These are phyloP conservation scores for Scrobipalpa atriplicella DNA, from an alignment of 2,888 invertebrate genomes.

Conservation along the genomic window DNA sequence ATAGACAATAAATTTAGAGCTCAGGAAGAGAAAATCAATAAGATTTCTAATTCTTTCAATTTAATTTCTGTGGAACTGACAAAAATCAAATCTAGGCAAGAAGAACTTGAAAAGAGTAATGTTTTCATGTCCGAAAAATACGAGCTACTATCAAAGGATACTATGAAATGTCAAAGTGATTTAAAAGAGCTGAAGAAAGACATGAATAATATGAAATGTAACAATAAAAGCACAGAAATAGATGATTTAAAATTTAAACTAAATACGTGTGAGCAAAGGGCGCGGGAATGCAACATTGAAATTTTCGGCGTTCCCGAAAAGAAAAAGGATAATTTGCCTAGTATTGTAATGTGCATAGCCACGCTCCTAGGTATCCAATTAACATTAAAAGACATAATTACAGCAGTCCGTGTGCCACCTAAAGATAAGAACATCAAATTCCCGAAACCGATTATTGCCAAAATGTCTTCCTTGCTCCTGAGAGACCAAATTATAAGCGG, in stretches of 20 bases:
- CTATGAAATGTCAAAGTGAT: not conserved
- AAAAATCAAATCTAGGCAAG: not conserved
- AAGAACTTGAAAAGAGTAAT: not conserved
- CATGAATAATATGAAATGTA: not conserved
- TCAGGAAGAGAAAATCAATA: not conserved
- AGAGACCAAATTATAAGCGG: constrained; percentile 8
- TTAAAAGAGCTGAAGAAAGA: not conserved
- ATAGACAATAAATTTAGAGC: not conserved
- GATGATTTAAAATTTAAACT: not conserved
- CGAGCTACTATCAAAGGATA: not conserved
- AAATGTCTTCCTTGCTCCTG: not conserved
- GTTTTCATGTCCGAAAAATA: not conserved
- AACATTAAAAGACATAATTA: not conserved
- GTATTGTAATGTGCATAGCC: not conserved
- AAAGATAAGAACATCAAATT: not conserved
- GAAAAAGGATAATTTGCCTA: not conserved
- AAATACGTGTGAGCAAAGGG: constrained; percentile 1
- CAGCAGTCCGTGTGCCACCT: constrained; percentile 1
- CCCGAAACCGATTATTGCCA: not conserved
- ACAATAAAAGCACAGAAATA: not conserved
- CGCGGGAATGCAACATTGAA: not conserved
- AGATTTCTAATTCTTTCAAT: not conserved
- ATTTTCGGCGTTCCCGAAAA: constrained; percentile 8
- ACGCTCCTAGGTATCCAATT: not conserved
- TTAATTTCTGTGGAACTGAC: not conserved